Evolutionary conservation across 1,140 invertebrate genomes (phyloP).

Genomic region (Drosophila melanogaster): DNA sequence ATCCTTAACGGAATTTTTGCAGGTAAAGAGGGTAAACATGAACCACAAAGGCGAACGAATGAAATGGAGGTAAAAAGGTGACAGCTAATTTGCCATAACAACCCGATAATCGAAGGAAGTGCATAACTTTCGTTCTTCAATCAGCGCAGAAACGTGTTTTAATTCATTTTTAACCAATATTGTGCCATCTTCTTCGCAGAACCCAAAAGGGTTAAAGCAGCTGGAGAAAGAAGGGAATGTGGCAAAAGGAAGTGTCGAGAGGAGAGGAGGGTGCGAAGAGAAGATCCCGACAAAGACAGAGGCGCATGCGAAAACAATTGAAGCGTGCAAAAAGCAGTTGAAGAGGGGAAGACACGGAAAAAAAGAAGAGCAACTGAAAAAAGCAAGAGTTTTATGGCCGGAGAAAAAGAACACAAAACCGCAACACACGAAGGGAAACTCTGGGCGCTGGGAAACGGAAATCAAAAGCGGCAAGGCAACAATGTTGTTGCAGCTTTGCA

Average conservation of each 20-base stretch:
- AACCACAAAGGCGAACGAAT: background rate
- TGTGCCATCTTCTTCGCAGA: background rate
- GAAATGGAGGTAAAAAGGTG: constrained; percentile 36
- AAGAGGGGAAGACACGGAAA: background rate
- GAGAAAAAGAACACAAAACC: constrained; percentile 63
- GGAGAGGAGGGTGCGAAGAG: constrained; percentile 5
- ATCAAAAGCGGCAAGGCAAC: constrained; percentile 78
- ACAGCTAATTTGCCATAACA: constrained; percentile 47
- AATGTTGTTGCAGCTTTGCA: constrained; percentile 71
- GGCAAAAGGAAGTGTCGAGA: constrained; percentile 40
- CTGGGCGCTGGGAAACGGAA: constrained; percentile 81
- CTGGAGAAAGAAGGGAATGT: background rate
- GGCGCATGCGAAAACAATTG: constrained; percentile 79
- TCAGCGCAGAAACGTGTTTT: constrained; percentile 27
- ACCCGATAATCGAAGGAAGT: constrained; percentile 49
- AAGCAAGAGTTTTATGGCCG: constrained; percentile 69
- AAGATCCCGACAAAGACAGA: constrained; percentile 43
- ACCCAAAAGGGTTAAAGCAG: constrained; percentile 7
- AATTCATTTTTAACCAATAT: constrained; percentile 31
- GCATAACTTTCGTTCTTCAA: constrained; percentile 28
- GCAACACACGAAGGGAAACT: constrained; percentile 67
- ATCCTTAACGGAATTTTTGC: background rate
- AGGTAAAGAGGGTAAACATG: background rate
- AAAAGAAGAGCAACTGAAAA: constrained; percentile 24
- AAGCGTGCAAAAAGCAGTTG: constrained; percentile 68